Evolutionary conservation across 2,888 invertebrate genomes (phyloP).

Genomic region (Buathra laborator): DNA sequence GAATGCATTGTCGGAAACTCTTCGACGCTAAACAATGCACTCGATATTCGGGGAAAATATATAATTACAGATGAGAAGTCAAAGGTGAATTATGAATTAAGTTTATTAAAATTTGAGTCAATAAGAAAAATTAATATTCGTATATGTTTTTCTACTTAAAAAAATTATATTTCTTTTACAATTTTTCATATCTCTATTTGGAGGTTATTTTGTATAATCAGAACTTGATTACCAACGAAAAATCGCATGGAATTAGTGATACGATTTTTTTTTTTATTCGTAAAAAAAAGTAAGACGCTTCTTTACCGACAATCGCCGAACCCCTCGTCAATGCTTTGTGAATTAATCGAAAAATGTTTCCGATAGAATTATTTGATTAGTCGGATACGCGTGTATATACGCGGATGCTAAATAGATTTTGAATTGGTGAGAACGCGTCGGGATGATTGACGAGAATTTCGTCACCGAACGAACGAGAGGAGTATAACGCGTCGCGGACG

Average conservation of each 20-base stretch:
- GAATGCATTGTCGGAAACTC: not conserved
- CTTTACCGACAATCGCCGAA: no score
- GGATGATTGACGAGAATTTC: slow-evolving; percentile 25
- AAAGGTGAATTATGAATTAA: no score
- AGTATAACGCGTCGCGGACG: slow-evolving; percentile 54
- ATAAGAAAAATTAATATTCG: no score
- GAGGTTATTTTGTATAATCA: no score
- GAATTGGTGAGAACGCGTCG: not conserved
- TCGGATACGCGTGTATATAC: not conserved
- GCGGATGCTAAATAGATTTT: slow-evolving; percentile 18
- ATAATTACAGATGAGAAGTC: not conserved
- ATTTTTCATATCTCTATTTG: no score
- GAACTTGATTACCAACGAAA: no score
- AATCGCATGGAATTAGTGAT: no score
- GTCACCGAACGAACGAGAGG: slow-evolving; percentile 17
- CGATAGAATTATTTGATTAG: slow-evolving; percentile 5
- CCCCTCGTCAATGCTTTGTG: not conserved
- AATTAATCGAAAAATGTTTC: not conserved
- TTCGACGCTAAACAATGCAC: not conserved
- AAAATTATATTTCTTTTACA: no score
- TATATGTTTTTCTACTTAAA: no score
- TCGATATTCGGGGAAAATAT: not conserved
- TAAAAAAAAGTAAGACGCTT: no score
- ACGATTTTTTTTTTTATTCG: no score
- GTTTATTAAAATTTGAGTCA: no score